phyloP scores from a whole-genome alignment of 2,888 invertebrate species.

The Pristionchus japonicus region DNA sequence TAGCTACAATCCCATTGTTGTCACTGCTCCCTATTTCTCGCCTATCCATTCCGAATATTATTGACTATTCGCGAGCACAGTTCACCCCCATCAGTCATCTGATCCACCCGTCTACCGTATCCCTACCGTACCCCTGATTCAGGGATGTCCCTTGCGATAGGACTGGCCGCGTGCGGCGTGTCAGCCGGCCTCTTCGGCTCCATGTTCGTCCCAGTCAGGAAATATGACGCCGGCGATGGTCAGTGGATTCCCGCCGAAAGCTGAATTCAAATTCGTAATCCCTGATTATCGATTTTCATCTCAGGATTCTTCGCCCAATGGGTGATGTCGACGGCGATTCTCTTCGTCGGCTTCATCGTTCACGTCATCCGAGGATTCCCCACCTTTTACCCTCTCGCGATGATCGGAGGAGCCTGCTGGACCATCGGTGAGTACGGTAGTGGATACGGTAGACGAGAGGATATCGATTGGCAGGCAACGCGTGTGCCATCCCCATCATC shows the following conservation, averaged over 20 bases:
- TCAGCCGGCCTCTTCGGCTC: slow-evolving; percentile 78
- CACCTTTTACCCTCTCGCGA: slow-evolving; percentile 77
- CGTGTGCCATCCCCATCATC: slow-evolving; percentile 78
- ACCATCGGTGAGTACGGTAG: slow-evolving; percentile 75
- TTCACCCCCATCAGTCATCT: neutral
- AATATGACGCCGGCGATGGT: slow-evolving; percentile 77
- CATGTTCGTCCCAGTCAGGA: slow-evolving; percentile 78
- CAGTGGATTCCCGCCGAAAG: slow-evolving; percentile 45
- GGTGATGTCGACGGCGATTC: slow-evolving; percentile 77
- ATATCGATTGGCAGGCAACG: slow-evolving; percentile 75
- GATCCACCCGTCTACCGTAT: neutral
- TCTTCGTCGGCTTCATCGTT: slow-evolving; percentile 75
- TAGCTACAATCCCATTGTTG: slow-evolving; percentile 38
- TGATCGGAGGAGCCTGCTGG: slow-evolving; percentile 78
- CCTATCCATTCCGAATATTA: neutral
- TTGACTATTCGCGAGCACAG: neutral
- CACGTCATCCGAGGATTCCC: slow-evolving; percentile 74
- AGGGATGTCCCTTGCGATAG: slow-evolving; percentile 60
- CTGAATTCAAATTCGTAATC: neutral
- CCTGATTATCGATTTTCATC: neutral
- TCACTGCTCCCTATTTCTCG: neutral
- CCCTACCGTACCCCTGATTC: slow-evolving; percentile 1
- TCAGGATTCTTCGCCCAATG: slow-evolving; percentile 79
- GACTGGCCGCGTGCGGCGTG: slow-evolving; percentile 76
- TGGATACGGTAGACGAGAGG: neutral